These are phyloP conservation scores for Python bivittatus DNA, from an alignment of 2,113 vertebrate genomes.

Conservation along the genomic window DNA sequence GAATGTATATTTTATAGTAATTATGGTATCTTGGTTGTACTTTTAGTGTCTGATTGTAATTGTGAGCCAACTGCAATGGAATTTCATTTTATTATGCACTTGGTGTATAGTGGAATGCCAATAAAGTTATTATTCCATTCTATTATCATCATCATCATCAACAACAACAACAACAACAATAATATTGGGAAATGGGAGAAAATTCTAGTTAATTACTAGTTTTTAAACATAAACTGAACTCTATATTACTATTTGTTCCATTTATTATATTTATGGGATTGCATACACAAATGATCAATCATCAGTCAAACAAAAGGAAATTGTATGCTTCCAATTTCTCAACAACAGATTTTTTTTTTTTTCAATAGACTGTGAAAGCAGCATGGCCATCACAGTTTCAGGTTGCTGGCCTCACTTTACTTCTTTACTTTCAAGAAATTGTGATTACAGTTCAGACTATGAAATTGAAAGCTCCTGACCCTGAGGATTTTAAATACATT, in stretches of 20 bases:
- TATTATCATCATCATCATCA: too few relatives aligned
- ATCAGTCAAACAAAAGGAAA: not conserved
- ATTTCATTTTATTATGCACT: too few relatives aligned
- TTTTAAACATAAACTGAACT: not conserved
- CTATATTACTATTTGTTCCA: not conserved
- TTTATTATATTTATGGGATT: not conserved
- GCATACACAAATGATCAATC: not conserved
- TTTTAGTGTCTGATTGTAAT: too few relatives aligned
- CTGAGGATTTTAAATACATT: not conserved
- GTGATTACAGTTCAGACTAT: not conserved
- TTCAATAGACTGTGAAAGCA: not conserved
- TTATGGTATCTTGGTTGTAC: too few relatives aligned
- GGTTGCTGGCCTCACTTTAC: not conserved
- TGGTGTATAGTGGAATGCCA: too few relatives aligned
- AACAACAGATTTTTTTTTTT: not conserved
- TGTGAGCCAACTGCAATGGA: too few relatives aligned
- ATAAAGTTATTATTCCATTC: too few relatives aligned
- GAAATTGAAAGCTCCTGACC: not conserved
- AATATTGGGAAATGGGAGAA: not conserved
- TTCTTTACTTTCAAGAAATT: not conserved
- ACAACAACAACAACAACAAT: too few relatives aligned
- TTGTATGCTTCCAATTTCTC: not conserved
- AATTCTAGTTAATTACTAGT: not conserved
- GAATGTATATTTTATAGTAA: too few relatives aligned
- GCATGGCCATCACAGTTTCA: not conserved